phyloP scores from a whole-genome alignment of 2,113 vertebrate species.

The Arizona elegans region DNA sequence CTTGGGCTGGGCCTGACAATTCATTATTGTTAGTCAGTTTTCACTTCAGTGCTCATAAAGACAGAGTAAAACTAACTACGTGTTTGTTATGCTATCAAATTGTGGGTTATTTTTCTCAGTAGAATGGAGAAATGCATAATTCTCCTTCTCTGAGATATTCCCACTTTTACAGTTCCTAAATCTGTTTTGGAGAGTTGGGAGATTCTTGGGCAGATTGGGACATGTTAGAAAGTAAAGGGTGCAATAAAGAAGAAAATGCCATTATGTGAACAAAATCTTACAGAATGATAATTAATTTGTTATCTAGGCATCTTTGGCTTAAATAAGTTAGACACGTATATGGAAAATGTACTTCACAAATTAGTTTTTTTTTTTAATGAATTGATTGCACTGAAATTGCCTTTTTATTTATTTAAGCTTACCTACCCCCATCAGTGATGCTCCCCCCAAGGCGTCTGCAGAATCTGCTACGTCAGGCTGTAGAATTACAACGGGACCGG shows the following conservation, averaged over 20 bases:
- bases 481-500: slow-evolving; percentile 93
- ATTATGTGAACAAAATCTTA: not conserved
- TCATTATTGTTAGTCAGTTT: not conserved
- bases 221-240: not conserved
- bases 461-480: slow-evolving; percentile 90
- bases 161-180: not conserved
- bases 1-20: not conserved
- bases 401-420: slow-evolving; percentile 71
- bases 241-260: not conserved
- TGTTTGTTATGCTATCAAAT: not conserved
- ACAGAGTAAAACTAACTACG: too few relatives aligned
- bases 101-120: not conserved
- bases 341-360: not conserved
- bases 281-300: not conserved
- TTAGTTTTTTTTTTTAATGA: not conserved
- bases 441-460: slow-evolving; percentile 92
- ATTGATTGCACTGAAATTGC: not conserved
- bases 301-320: not conserved
- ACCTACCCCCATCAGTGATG: slow-evolving; percentile 96
- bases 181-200: not conserved
- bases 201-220: not conserved
- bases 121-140: not conserved
- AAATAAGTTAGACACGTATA: not conserved
- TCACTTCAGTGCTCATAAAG: not conserved
- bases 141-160: too few relatives aligned